phyloP scores from a whole-genome alignment of 2,888 invertebrate genomes.

The Elysia crispata region DNA sequence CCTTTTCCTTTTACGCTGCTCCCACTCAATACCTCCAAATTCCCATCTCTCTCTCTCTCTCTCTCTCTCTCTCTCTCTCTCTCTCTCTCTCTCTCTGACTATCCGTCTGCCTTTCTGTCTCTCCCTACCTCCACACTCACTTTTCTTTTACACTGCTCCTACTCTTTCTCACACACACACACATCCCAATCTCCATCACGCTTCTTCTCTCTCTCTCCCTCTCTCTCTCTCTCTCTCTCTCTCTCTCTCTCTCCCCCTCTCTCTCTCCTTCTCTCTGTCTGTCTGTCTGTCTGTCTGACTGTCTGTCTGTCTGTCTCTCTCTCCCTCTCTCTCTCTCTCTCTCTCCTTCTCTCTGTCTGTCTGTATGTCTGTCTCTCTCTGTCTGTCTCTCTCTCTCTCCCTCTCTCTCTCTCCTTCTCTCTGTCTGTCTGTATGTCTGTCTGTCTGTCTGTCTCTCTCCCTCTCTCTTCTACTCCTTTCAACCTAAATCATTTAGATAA shows the following conservation, averaged over 20 bases:
- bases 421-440: slow-evolving; percentile 1
- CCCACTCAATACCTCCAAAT: too few species aligned
- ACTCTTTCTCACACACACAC: too few species aligned
- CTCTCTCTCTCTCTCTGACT: too few species aligned
- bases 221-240: slow-evolving; percentile 4
- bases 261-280: slow-evolving; percentile 16
- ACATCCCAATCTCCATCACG: too few species aligned
- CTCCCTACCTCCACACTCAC: too few species aligned
- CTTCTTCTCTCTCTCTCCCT: too few species aligned
- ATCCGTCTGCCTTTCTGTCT: too few species aligned
- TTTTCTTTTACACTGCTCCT: too few species aligned
- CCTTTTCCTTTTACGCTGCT: too few species aligned
- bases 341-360: not conserved
- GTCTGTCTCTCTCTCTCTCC: slow-evolving; percentile 22
- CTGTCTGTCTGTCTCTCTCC: slow-evolving; percentile 25
- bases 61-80: too few species aligned
- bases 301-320: not conserved
- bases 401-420: slow-evolving; percentile 10
- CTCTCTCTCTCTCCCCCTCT: slow-evolving; percentile 24
- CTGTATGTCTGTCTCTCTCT: not conserved
- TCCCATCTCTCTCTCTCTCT: too few species aligned
- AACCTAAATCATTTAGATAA: too few species aligned
- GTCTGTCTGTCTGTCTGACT: not conserved
- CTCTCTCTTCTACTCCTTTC: not conserved
- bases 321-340: not conserved